Percentiles rank a stretch among this genome's conserved stretches.
Evolutionary conservation across 2,797 vertebrate genomes (phyloP).

Genomic region (Hemitrygon akajei): DNA sequence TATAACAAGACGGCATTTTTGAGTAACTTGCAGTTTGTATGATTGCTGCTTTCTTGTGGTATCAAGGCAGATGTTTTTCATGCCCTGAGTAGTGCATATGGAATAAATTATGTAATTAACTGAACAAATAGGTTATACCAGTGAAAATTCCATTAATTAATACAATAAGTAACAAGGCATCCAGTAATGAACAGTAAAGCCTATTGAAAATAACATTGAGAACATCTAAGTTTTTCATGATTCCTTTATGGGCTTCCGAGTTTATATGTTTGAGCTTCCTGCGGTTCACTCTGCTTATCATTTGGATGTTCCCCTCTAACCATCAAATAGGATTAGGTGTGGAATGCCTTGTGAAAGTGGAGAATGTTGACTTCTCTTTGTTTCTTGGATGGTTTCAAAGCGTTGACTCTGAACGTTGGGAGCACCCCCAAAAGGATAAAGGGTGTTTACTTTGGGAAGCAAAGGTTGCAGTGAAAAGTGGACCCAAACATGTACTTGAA

Average conservation of each 20-base stretch:
- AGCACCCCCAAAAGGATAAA: background rate
- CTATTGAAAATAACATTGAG: background rate
- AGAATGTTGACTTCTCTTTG: background rate
- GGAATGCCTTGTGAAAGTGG: background rate
- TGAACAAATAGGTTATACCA: background rate
- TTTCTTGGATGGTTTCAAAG: background rate
- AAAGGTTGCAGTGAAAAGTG: background rate
- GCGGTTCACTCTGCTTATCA: background rate
- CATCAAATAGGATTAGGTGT: background rate
- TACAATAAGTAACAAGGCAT: background rate
- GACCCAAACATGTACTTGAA: background rate
- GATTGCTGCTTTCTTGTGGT: background rate
- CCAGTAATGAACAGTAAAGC: background rate
- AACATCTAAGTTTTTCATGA: background rate
- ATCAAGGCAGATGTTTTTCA: background rate
- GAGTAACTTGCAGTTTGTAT: background rate
- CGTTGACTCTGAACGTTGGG: background rate
- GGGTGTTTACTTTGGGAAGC: background rate
- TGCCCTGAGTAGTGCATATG: background rate
- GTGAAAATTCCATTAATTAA: background rate
- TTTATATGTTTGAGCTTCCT: background rate
- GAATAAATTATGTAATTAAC: background rate
- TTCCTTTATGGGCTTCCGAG: background rate
- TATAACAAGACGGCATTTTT: background rate
- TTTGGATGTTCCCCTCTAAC: background rate